Conservation (phyloP, 2,888 invertebrate genomes). For the Tiliacea aurago region DNA sequence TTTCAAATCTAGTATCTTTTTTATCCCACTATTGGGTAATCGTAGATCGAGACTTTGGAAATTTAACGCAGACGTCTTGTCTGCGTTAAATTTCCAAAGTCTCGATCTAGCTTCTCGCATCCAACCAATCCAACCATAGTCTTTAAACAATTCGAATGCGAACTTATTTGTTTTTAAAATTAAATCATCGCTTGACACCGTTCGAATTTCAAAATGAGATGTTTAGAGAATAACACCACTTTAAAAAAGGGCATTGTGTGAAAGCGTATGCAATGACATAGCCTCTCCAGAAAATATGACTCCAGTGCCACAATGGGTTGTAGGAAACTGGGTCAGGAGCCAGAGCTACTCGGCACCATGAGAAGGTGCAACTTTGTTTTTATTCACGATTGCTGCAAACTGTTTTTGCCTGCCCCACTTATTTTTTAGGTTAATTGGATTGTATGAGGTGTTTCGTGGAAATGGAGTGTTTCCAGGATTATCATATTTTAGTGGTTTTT, state of each 20-base stretch:
- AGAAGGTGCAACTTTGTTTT: slow-evolving; percentile 64
- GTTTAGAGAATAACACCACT: slow-evolving; percentile 25
- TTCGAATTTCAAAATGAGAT: slow-evolving; percentile 18
- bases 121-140: neutral
- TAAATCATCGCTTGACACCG: slow-evolving; percentile 6
- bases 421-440: slow-evolving; percentile 66
- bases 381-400: slow-evolving; percentile 55
- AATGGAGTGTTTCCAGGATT: slow-evolving; percentile 38
- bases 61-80: no score
- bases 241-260: slow-evolving; percentile 49
- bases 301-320: slow-evolving; percentile 66
- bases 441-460: slow-evolving; percentile 50
- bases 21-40: no score
- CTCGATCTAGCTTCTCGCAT: neutral
- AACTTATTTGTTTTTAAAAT: slow-evolving; percentile 1
- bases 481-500: slow-evolving; percentile 27
- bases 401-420: slow-evolving; percentile 58
- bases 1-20: neutral
- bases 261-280: slow-evolving; percentile 63
- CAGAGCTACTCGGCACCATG: slow-evolving; percentile 55
- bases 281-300: slow-evolving; percentile 72
- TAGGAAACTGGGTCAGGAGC: slow-evolving; percentile 71
- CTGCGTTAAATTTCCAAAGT: no score
- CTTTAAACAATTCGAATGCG: neutral
- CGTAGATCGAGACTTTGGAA: no score